Conservation (phyloP, 2,797 vertebrate species). For the Chaetodon trifasciatus region DNA sequence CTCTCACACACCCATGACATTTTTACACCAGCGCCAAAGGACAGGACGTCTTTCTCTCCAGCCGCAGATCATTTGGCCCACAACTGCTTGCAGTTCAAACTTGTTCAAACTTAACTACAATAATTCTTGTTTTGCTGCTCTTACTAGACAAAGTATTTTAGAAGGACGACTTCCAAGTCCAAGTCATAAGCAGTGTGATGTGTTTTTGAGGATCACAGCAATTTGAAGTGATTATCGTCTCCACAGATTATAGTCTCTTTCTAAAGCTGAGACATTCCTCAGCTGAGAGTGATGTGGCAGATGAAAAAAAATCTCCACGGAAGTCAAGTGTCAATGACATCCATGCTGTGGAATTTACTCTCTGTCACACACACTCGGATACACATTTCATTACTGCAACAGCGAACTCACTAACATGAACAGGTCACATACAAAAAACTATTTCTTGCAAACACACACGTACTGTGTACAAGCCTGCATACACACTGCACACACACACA, state of each 20-base stretch:
- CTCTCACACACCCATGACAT: constrained; percentile 76
- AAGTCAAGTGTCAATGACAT: constrained; percentile 16
- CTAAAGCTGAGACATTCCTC: constrained; percentile 58
- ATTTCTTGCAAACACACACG: neutral
- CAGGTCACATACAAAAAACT: neutral
- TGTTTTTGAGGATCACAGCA: constrained; percentile 23
- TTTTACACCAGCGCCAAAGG: constrained; percentile 79
- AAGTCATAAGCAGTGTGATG: neutral
- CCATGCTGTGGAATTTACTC: neutral
- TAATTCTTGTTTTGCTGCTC: neutral
- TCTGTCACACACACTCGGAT: neutral
- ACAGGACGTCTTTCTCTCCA: constrained; percentile 70
- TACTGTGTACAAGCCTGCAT: neutral
- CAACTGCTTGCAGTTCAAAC: neutral
- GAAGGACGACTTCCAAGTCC: constrained; percentile 6
- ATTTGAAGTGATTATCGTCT: constrained; percentile 29
- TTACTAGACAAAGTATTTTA: constrained; percentile 23
- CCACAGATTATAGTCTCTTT: constrained; percentile 35
- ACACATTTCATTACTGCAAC: neutral
- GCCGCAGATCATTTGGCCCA: constrained; percentile 34
- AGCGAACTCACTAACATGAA: neutral
- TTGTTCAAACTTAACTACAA: neutral
- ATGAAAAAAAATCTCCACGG: constrained; percentile 8
- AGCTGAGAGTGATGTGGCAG: constrained; percentile 29
- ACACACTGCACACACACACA: too few relatives aligned